Conservation (phyloP, 2,888 invertebrate genomes). For the Dicyrtomina minuta region DNA sequence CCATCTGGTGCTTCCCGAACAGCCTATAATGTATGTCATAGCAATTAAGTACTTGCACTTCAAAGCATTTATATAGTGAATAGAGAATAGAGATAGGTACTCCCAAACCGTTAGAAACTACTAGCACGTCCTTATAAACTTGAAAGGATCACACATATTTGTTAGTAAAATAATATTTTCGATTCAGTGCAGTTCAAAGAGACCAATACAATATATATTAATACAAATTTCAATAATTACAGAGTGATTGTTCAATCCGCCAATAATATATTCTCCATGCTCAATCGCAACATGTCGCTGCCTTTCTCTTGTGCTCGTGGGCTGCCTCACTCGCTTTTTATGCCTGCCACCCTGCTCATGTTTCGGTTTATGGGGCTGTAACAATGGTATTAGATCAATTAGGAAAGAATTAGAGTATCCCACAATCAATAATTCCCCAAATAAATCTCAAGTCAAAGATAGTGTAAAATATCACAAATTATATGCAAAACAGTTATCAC, state of each 20-base stretch:
- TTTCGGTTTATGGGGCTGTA: conserved; percentile 65
- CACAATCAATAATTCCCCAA: conserved; percentile 4
- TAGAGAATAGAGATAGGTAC: no score
- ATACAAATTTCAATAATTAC: not conserved
- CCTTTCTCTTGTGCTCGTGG: conserved; percentile 82
- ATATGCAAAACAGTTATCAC: conserved; percentile 10
- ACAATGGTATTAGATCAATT: conserved; percentile 41
- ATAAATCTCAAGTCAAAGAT: not conserved
- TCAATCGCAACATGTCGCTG: conserved; percentile 80
- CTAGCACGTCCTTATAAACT: not conserved
- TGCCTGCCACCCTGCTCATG: conserved; percentile 67
- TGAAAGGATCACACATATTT: not conserved
- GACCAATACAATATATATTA: not conserved
- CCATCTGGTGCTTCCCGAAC: conserved; percentile 48
- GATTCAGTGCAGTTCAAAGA: not conserved
- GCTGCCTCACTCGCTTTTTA: conserved; percentile 78
- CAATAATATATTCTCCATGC: conserved; percentile 81
- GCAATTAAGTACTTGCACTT: not conserved
- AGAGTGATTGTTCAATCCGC: conserved; percentile 32
- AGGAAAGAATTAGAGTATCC: no score
- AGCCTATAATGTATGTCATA: conserved; percentile 32
- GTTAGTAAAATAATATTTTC: no score
- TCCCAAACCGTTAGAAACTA: not conserved
- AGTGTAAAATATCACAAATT: not conserved
- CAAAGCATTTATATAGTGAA: no score